phyloP scores from a whole-genome alignment of 1,140 invertebrate species.

The Bombus terrestris region DNA sequence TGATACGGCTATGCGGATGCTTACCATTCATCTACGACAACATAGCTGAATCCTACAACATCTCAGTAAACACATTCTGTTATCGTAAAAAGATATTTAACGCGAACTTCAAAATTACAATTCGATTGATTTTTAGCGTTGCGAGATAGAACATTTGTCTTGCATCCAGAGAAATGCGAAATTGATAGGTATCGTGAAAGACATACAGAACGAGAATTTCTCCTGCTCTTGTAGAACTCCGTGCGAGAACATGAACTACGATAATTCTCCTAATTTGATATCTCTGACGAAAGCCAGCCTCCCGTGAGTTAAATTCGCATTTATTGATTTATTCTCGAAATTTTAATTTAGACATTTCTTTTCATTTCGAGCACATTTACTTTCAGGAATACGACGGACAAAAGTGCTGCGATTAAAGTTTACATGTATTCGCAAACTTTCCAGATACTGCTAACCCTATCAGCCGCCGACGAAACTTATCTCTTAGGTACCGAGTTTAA shows the following conservation, averaged over 20 bases:
- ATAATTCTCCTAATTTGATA: background rate
- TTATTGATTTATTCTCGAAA: background rate
- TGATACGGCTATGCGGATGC: slow-evolving; percentile 37
- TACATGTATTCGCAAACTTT: slow-evolving; percentile 35
- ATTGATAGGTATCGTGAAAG: background rate
- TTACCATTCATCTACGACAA: slow-evolving; percentile 43
- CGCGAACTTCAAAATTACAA: background rate
- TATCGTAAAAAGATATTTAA: background rate
- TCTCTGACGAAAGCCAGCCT: background rate
- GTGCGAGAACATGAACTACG: slow-evolving; percentile 33
- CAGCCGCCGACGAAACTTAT: slow-evolving; percentile 48
- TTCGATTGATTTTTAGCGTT: slow-evolving; percentile 36
- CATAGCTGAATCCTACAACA: background rate
- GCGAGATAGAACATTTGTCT: background rate
- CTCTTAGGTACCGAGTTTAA: slow-evolving; percentile 42
- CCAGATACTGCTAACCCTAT: background rate
- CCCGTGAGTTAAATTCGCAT: background rate
- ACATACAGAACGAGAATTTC: background rate
- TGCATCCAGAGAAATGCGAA: slow-evolving; percentile 36
- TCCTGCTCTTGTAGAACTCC: slow-evolving; percentile 40
- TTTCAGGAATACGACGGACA: slow-evolving; percentile 1
- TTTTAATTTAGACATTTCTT: background rate
- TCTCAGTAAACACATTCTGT: slow-evolving; percentile 5
- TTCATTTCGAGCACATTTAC: too few relatives aligned
- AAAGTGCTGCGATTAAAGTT: slow-evolving; percentile 26